Base-by-base conservation (phyloP, 2,888 invertebrate species). In the Blomia tropicalis region DNA sequence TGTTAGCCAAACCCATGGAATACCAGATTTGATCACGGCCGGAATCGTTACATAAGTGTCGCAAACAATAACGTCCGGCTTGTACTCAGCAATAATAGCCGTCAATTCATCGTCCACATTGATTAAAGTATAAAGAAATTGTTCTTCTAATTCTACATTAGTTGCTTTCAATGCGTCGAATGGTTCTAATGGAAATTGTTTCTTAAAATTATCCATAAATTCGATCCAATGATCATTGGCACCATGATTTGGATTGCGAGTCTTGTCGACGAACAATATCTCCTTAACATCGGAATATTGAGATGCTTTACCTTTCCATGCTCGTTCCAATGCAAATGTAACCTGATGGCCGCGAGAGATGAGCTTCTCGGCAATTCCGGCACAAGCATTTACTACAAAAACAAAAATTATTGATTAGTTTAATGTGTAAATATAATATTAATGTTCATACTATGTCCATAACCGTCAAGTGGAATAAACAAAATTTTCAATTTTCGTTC, bases 1-100 rank as follows among this genome's bases (percentile, higher is more conserved):
- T 2, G 56, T 56, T 11, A 25, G 11, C 56, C 56, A 56, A n/a
- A 56, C 56, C 56, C 56, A 56, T 19, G 56, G 56, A 56, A 56
- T 56, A 23, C 30, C 56, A 3, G 56, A 56, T 19, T 56, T 56
- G 27, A n/a, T n/a, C 2, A 56, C 56, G 4, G 56, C 56, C 27
- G 56, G 56, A n/a, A 56, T 56, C 2, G 31, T 56, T n/a, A 25
- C 27, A 32, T 56, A 56, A 22, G 25, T 56, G 27, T 56, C 56
- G 27, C 11, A 23, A 2, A 56, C 56, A 7, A 56, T 56, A n/a
- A 56, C 56, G 27, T 56, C 56, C 14, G 56, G 56, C 22, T 32
- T 56, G 2, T 2, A 2, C 27, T 30, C n/a, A 19, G 22, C 31
- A 32, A 56, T 56, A 2, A 27, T 4, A 19, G 17, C 22, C 27